Base-by-base conservation (phyloP, 2,113 vertebrate genomes). In the Apaloderma vittatum region DNA sequence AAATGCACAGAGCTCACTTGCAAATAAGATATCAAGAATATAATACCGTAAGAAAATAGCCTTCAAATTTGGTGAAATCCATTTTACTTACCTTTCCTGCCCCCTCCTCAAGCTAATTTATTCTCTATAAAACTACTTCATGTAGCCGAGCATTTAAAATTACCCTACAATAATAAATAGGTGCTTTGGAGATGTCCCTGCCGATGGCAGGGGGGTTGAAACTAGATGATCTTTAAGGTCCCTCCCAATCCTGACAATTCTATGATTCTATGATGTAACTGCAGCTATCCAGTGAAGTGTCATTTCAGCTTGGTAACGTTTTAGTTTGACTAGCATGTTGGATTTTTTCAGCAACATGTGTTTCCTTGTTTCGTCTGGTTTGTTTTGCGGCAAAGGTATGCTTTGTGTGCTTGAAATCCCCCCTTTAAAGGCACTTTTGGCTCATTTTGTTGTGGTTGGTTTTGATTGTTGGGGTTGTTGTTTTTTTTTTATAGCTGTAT, bases 311-410 rank as follows among this genome's bases (percentile, higher is more conserved):
- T 93, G 57, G 29, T 70, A 24, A 70, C 81, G 17, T 17, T 92
- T 94, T 97, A 84, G 62, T 92, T 93, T 88, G 63, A 19, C 77
- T 55, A 93, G 54, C 45, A 58, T n/a, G 29, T n/a, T 12, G 11
- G 40, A 40, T 6, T 37, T 45, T 20, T 48, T 68, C 14, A 70
- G 75, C 73, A 66, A 45, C 23, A 15, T 34, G 8, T 46, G 3
- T 77, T 90, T 59, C 23, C 43, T 65, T 58, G 8, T 4, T 30
- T 72, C 49, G 12, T 5, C 11, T 51, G 21, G 67, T 29, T 68
- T 63, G 59, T 16, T 4, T 36, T 89, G 27, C 19, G 67, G 40
- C 4, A 46, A 52, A 34, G 49, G 7, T 83, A 52, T 1, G 8
- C 6, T 77, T 80, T 70, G 6, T 71, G n/a, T 74, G 23, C 54